Evolutionary conservation across 2,113 vertebrate genomes (phyloP).

Genomic region (Podarcis raffonei): DNA sequence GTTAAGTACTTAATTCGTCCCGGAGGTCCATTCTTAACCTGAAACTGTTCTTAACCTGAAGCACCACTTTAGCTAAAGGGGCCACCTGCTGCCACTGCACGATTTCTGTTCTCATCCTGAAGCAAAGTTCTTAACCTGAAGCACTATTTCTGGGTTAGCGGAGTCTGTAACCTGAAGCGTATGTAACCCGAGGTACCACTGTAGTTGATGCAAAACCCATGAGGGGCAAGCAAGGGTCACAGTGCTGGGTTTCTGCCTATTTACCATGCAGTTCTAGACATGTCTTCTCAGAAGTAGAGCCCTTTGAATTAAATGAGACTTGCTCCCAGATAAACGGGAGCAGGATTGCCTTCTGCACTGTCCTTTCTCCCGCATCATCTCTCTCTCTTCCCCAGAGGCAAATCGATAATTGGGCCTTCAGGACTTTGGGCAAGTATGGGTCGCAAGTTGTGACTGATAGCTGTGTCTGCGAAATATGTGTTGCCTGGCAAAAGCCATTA

Average conservation of each 20-base stretch:
- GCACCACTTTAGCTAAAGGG: too few species aligned
- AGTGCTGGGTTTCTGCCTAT: not conserved
- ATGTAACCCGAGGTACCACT: too few species aligned
- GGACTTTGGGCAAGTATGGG: not conserved
- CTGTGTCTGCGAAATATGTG: accelerated
- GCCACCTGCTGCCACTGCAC: too few species aligned
- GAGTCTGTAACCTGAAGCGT: too few species aligned
- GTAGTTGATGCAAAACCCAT: too few species aligned
- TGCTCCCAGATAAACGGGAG: not conserved
- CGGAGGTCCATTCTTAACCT: too few species aligned
- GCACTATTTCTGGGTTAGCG: too few species aligned
- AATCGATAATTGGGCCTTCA: not conserved
- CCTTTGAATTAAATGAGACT: not conserved
- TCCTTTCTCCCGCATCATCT: not conserved
- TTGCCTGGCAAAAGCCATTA: not conserved
- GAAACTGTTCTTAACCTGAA: too few species aligned
- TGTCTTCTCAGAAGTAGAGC: not conserved
- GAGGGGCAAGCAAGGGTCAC: too few species aligned
- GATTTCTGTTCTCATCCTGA: too few species aligned
- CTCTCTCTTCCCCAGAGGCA: not conserved
- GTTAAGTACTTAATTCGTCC: too few species aligned
- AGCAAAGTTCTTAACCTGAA: too few species aligned
- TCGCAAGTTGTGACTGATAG: not conserved
- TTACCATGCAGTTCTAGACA: not conserved
- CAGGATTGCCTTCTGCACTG: not conserved